These are phyloP conservation scores for Menura novaehollandiae DNA, from an alignment of 2,113 vertebrate genomes.

Conservation along the genomic window DNA sequence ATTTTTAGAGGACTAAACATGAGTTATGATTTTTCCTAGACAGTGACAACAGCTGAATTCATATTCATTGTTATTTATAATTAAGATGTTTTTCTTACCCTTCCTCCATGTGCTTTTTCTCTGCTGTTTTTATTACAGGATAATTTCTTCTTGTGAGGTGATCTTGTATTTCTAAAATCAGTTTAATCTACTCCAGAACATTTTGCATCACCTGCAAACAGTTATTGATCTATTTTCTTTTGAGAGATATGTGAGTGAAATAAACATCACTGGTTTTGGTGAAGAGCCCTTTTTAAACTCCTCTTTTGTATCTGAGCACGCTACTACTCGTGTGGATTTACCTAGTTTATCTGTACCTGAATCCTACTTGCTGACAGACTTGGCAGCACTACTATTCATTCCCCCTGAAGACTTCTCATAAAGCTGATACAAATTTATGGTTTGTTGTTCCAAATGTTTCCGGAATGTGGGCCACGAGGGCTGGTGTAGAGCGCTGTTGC, in stretches of 20 bases:
- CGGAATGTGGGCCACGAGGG: accelerated
- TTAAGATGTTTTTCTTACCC: not conserved
- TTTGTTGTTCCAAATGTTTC: not conserved
- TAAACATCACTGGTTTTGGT: not conserved
- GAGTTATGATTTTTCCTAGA: not conserved
- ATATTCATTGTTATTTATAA: not conserved
- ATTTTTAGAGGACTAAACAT: not conserved
- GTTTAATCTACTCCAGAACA: not conserved
- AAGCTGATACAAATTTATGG: not conserved
- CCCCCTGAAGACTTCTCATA: not conserved
- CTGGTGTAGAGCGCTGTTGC: not conserved
- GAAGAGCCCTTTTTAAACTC: not conserved
- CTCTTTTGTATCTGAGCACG: not conserved
- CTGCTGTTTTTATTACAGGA: not conserved
- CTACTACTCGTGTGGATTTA: not conserved
- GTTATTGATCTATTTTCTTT: not conserved
- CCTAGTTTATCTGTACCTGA: not conserved
- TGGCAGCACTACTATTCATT: not conserved
- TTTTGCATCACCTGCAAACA: not conserved
- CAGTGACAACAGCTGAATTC: not conserved
- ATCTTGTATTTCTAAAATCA: not conserved
- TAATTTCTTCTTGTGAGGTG: not conserved
- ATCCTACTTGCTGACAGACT: not conserved
- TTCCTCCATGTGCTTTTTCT: not conserved
- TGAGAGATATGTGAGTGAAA: not conserved